These are phyloP conservation scores for Lindbergichthys nudifrons DNA, from an alignment of 2,797 vertebrate genomes.

Conservation along the genomic window DNA sequence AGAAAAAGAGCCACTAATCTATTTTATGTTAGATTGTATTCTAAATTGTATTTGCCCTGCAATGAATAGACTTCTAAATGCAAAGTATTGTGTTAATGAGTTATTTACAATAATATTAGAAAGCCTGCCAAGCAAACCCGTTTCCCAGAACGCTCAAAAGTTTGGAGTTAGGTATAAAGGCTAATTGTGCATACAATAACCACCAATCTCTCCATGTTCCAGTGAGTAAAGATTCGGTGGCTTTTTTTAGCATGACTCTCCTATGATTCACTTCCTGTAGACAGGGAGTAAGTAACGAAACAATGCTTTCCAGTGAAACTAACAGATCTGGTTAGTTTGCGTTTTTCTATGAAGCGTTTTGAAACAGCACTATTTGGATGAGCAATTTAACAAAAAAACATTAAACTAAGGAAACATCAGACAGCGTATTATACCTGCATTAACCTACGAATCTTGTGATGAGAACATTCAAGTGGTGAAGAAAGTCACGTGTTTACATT, in stretches of 20 bases:
- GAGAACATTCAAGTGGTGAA: background rate
- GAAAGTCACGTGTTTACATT: conserved; percentile 7
- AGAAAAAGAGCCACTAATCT: background rate
- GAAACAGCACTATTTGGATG: background rate
- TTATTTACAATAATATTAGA: background rate
- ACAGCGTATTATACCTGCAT: background rate
- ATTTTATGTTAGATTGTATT: no score
- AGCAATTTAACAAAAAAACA: background rate
- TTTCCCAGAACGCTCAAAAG: background rate
- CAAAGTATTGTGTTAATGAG: no score
- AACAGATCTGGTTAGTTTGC: background rate
- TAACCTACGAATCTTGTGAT: background rate
- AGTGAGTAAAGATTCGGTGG: no score
- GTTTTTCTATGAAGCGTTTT: background rate
- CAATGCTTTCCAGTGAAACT: background rate
- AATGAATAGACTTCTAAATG: no score
- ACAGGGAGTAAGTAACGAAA: background rate
- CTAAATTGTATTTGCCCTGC: no score
- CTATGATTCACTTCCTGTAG: conserved; percentile 2
- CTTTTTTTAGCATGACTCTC: background rate
- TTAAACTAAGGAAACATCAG: background rate
- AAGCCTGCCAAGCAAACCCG: background rate
- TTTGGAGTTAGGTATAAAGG: background rate
- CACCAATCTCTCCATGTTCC: background rate
- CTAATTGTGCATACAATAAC: background rate